Conservation (phyloP, 1,140 invertebrate species). For the Papilio machaon region DNA sequence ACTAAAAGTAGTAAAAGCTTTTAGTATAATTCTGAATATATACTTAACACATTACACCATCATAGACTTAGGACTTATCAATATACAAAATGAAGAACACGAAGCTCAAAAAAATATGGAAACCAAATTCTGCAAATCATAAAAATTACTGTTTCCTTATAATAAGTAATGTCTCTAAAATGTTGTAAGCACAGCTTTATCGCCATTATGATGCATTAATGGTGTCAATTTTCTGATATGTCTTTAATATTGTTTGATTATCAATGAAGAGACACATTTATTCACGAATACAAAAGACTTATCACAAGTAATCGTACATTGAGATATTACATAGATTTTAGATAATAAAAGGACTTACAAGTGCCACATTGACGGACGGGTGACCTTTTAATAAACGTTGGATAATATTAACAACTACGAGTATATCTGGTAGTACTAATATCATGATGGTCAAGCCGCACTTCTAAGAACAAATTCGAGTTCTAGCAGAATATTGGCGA, state of each 20-base stretch:
- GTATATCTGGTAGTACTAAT: not conserved
- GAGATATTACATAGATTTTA: not conserved
- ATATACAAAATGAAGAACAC: too few relatives aligned
- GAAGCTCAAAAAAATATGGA: too few relatives aligned
- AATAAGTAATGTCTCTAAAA: too few relatives aligned
- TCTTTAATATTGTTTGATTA: not conserved
- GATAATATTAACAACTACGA: not conserved
- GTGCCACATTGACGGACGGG: not conserved
- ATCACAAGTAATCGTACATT: not conserved
- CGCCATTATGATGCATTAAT: not conserved
- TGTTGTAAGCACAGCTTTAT: too few relatives aligned
- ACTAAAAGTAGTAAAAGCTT: too few relatives aligned
- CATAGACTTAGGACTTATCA: too few relatives aligned
- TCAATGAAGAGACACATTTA: not conserved
- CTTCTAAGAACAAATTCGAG: not conserved
- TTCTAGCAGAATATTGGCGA: not conserved
- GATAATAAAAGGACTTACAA: not conserved
- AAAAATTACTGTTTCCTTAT: too few relatives aligned
- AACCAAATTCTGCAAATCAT: too few relatives aligned
- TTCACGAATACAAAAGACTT: not conserved
- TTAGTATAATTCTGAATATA: too few relatives aligned
- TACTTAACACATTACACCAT: too few relatives aligned
- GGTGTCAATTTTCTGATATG: slow-evolving; percentile 1
- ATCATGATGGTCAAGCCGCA: not conserved
- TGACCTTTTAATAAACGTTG: not conserved